Conservation (phyloP, 1,140 invertebrate genomes). For the Drosophila truncata region DNA sequence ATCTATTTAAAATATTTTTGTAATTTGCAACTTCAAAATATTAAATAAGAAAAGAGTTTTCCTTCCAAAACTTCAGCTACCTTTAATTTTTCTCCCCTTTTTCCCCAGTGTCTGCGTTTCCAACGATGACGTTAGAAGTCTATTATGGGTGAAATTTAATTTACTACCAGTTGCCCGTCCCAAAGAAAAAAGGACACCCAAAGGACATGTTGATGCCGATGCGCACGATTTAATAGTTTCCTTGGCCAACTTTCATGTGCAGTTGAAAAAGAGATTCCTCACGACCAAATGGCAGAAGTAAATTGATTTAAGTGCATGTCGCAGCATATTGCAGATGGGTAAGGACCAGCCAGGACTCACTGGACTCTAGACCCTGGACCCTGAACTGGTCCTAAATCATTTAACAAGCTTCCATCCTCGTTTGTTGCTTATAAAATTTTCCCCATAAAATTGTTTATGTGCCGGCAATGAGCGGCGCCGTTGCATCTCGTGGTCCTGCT, state of each 20-base stretch:
- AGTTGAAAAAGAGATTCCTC: constrained; percentile 55
- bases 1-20: no score
- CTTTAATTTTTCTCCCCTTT: no score
- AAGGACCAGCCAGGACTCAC: constrained; percentile 9
- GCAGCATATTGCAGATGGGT: constrained; percentile 61
- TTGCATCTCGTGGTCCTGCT: constrained; percentile 5
- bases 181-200: constrained; percentile 17
- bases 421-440: constrained; percentile 57
- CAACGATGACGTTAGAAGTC: constrained; percentile 58
- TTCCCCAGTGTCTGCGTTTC: neutral
- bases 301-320: constrained; percentile 84
- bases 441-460: constrained; percentile 76
- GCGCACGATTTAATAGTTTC: constrained; percentile 70
- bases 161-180: constrained; percentile 52
- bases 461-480: constrained; percentile 30
- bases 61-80: no score
- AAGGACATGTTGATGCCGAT: constrained; percentile 54
- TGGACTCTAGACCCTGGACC: constrained; percentile 2
- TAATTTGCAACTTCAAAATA: no score
- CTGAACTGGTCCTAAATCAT: constrained; percentile 59
- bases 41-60: no score
- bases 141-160: constrained; percentile 79
- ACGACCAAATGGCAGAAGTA: constrained; percentile 52
- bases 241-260: constrained; percentile 45
- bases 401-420: constrained; percentile 69